Evolutionary conservation across 2,797 vertebrate genomes (phyloP).

Genomic region (Pachyuromys duprasi): DNA sequence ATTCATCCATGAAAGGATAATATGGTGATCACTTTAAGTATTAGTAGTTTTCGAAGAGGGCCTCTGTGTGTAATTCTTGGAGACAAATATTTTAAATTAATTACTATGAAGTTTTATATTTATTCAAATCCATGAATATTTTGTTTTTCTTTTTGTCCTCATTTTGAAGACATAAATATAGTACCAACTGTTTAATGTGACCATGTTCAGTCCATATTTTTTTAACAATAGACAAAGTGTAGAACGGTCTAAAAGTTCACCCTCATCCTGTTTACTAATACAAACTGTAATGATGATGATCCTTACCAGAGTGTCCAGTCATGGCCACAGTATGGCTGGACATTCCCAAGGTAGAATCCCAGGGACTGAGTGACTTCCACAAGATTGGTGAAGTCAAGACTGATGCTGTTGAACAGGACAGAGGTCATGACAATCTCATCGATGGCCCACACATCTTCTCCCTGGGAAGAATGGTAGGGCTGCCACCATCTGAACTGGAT

Average conservation of each 20-base stretch:
- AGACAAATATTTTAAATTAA: conserved; percentile 51
- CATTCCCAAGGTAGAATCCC: conserved; percentile 99
- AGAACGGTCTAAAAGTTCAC: background rate
- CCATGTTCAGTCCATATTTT: background rate
- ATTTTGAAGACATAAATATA: background rate
- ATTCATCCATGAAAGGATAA: background rate
- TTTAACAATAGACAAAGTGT: background rate
- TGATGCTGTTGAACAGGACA: conserved; percentile 98
- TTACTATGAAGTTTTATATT: conserved; percentile 4
- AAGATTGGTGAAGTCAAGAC: conserved; percentile 97
- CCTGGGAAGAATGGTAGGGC: conserved; percentile 96
- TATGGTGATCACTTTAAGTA: conserved; percentile 17
- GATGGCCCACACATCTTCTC: conserved; percentile 98
- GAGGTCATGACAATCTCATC: conserved; percentile 99
- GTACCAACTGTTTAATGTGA: background rate
- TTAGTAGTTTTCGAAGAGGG: background rate
- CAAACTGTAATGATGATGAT: background rate
- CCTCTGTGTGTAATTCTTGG: conserved; percentile 7
- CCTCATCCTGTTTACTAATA: background rate
- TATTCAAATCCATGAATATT: conserved; percentile 47
- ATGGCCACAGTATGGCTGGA: conserved; percentile 97
- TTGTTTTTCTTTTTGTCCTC: background rate
- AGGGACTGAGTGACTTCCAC: conserved; percentile 98
- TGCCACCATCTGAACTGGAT: conserved; percentile 99
- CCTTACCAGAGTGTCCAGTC: conserved; percentile 98